Percentiles rank a stretch among this genome's conserved stretches.
These are phyloP conservation scores for Polyergus mexicanus DNA, from an alignment of 1,140 invertebrate species.

Conservation along the genomic window DNA sequence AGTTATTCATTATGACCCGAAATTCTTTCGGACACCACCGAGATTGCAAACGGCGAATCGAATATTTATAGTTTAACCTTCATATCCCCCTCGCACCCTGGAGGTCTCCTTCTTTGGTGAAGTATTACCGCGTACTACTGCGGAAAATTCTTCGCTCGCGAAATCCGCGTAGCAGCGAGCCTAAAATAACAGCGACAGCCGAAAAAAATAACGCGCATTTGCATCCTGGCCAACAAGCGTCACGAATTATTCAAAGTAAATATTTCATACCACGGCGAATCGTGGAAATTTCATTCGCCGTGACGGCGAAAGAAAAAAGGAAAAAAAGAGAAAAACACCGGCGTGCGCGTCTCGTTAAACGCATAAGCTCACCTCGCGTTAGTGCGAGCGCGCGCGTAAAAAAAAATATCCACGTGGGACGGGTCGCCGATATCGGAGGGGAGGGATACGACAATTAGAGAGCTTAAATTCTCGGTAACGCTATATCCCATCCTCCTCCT, in stretches of 20 bases:
- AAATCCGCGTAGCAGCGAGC: conserved; percentile 19
- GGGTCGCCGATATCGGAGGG: background rate
- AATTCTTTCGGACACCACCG: background rate
- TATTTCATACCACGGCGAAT: conserved; percentile 45
- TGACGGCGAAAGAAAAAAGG: background rate
- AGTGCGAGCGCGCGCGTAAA: conserved; percentile 42
- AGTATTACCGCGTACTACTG: background rate
- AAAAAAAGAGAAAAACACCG: background rate
- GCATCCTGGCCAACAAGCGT: conserved; percentile 54
- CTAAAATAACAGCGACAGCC: conserved; percentile 31
- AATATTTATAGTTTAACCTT: conserved; percentile 37
- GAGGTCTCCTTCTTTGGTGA: too few species aligned
- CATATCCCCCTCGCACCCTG: background rate
- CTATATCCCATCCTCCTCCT: background rate
- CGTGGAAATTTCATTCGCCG: conserved; percentile 44
- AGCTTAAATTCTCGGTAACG: background rate
- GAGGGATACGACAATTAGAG: conserved; percentile 29
- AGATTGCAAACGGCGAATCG: conserved; percentile 4
- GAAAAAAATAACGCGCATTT: conserved; percentile 44
- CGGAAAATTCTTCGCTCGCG: background rate
- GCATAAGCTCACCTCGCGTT: conserved; percentile 39
- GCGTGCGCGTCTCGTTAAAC: conserved; percentile 30
- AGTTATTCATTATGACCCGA: conserved; percentile 3
- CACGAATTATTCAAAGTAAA: conserved; percentile 60
- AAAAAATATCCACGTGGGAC: conserved; percentile 1